Percentiles rank a stretch among this genome's conserved stretches.
Conservation (phyloP, 2,888 invertebrate species). For the Pasiphila rectangulata region DNA sequence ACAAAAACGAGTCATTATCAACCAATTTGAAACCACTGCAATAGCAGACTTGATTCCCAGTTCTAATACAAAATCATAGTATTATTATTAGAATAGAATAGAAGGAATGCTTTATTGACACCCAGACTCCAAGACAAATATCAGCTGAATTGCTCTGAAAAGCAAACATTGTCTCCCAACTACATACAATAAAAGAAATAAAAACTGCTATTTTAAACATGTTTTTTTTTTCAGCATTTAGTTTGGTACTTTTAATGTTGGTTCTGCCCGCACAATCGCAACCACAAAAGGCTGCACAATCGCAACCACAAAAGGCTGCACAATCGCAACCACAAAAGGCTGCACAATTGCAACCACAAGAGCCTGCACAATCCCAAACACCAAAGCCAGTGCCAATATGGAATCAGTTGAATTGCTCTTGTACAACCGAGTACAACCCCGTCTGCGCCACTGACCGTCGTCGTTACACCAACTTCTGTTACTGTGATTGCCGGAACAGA, state of each 20-base stretch:
- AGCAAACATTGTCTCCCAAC: too few species aligned
- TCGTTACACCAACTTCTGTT: slow-evolving; percentile 46
- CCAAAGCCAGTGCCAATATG: slow-evolving; percentile 23
- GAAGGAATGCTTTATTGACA: too few species aligned
- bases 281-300: background rate
- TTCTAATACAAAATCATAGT: too few species aligned
- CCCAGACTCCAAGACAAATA: too few species aligned
- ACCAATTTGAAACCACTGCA: too few species aligned
- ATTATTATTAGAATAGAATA: too few species aligned
- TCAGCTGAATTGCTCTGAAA: too few species aligned
- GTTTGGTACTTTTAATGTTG: slow-evolving; percentile 4
- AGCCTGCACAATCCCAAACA: slow-evolving; percentile 6
- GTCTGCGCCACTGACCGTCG: slow-evolving; percentile 41
- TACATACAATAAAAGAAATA: too few species aligned
- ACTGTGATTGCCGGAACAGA: slow-evolving; percentile 35
- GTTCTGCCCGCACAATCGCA: slow-evolving; percentile 6
- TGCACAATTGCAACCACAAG: too few species aligned
- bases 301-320: slow-evolving; percentile 1
- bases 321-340: slow-evolving; percentile 1
- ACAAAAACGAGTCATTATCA: too few species aligned
- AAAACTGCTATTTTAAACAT: too few species aligned
- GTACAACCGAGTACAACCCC: slow-evolving; percentile 48
- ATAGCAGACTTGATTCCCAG: too few species aligned
- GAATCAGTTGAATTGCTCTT: slow-evolving; percentile 37
- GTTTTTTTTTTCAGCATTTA: slow-evolving; percentile 10